Percentiles rank a stretch among this genome's conserved stretches.
Conservation (phyloP, 2,797 vertebrate species). For the Micromesistius poutassou region DNA sequence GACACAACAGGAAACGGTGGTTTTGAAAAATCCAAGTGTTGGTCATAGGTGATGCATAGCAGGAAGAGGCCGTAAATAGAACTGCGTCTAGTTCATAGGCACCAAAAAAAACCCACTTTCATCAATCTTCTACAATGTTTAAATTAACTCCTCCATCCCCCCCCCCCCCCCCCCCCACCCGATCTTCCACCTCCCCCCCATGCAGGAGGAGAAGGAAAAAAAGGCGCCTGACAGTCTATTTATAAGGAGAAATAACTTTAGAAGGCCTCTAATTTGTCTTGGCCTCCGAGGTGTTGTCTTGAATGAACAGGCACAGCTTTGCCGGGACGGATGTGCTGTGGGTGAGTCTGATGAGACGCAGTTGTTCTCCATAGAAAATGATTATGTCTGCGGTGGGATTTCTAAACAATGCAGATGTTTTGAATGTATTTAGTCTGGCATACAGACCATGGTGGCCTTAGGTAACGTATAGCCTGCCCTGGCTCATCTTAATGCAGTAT, state of each 20-base stretch:
- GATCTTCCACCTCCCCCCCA: neutral
- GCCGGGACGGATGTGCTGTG: conserved; percentile 48
- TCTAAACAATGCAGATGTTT: conserved; percentile 48
- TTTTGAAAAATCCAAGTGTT: conserved; percentile 45
- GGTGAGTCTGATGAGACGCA: conserved; percentile 61
- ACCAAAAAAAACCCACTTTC: conserved; percentile 62
- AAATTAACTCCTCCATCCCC: conserved; percentile 70
- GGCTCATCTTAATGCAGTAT: neutral
- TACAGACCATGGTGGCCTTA: conserved; percentile 15
- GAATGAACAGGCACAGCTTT: conserved; percentile 63
- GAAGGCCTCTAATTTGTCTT: conserved; percentile 74
- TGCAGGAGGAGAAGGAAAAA: conserved; percentile 43
- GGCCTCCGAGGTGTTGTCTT: conserved; percentile 68
- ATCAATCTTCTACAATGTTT: conserved; percentile 78
- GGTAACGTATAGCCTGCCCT: conserved; percentile 3
- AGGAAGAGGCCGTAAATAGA: conserved; percentile 62
- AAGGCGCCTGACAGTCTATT: conserved; percentile 64
- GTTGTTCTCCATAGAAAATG: conserved; percentile 60
- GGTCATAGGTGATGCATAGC: conserved; percentile 64
- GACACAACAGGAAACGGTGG: conserved; percentile 59
- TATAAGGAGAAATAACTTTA: conserved; percentile 74
- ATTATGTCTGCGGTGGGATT: conserved; percentile 49
- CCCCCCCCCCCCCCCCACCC: conserved; percentile 21
- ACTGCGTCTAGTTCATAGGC: conserved; percentile 54
- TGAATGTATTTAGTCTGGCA: neutral